Percentiles rank a stretch among this genome's conserved stretches.
phyloP scores from a whole-genome alignment of 2,888 invertebrate genomes.

The Panzeria rudis region DNA sequence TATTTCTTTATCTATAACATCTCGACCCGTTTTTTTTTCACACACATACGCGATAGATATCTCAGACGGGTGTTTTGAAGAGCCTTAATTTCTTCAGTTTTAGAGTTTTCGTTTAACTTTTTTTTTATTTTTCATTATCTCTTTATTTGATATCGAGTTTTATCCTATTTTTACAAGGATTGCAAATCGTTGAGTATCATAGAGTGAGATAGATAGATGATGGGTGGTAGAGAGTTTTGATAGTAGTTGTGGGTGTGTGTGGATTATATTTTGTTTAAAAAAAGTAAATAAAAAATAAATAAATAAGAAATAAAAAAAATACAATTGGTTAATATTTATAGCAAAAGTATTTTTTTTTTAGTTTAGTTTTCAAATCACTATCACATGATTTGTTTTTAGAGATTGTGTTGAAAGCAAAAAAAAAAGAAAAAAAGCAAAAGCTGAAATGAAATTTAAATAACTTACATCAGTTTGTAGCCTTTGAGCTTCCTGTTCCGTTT shows the following conservation, averaged over 20 bases:
- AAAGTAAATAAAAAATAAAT: constrained; percentile 43
- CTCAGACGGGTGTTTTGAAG: constrained; percentile 37
- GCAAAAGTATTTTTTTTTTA: constrained; percentile 28
- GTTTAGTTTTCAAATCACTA: not conserved
- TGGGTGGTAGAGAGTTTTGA: constrained; percentile 39
- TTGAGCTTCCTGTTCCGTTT: constrained; percentile 93
- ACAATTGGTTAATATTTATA: constrained; percentile 46
- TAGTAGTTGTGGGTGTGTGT: constrained; percentile 47
- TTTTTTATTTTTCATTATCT: not conserved
- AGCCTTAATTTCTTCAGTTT: constrained; percentile 38
- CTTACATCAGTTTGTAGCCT: constrained; percentile 88
- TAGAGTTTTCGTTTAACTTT: constrained; percentile 22
- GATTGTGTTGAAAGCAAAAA: constrained; percentile 16
- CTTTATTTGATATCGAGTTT: constrained; percentile 42
- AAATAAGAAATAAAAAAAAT: constrained; percentile 50
- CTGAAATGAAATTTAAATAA: constrained; percentile 71
- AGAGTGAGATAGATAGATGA: constrained; percentile 51
- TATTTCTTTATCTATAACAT: constrained; percentile 22
- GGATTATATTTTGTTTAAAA: constrained; percentile 2
- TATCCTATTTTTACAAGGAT: constrained; percentile 36
- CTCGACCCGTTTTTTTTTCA: constrained; percentile 12
- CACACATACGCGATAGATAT: constrained; percentile 31
- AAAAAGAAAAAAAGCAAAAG: constrained; percentile 23
- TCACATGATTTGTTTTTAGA: not conserved
- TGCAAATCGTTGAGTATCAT: constrained; percentile 51